A percentile compares a stretch with the other conserved stretches of the same genome.
Evolutionary conservation across 2,888 invertebrate species (phyloP).

Genomic region (Orthosia gracilis): DNA sequence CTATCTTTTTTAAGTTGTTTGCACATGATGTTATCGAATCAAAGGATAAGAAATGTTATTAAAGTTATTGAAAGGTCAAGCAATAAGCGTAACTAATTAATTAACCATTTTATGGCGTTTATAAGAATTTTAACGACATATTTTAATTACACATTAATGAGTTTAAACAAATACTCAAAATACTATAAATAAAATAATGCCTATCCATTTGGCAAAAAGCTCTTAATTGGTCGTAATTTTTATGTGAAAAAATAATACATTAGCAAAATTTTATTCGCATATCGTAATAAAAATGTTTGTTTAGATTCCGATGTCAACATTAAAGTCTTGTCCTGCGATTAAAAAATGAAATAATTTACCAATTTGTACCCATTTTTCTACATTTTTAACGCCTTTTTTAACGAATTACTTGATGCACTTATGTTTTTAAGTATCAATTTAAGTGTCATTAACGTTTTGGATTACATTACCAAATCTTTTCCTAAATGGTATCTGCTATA

Average conservation of each 20-base stretch:
- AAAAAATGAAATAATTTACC: conserved; percentile 14
- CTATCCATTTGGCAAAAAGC: conserved; percentile 30
- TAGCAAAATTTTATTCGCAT: conserved; percentile 19
- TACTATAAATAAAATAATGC: conserved; percentile 16
- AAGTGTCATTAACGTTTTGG: background rate
- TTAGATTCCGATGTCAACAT: conserved; percentile 34
- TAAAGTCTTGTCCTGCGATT: conserved; percentile 14
- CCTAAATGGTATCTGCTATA: background rate
- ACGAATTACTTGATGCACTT: background rate
- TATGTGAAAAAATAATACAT: conserved; percentile 13
- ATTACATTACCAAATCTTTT: background rate
- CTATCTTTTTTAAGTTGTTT: background rate
- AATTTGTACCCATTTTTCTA: conserved; percentile 3
- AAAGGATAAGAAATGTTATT: background rate
- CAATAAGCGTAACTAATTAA: conserved; percentile 21
- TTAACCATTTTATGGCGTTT: conserved; percentile 26
- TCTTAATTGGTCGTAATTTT: conserved; percentile 37
- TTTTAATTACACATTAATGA: conserved; percentile 22
- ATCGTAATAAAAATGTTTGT: conserved; percentile 43
- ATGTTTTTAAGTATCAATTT: conserved; percentile 1
- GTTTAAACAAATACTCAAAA: background rate
- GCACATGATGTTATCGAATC: background rate
- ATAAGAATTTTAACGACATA: conserved; percentile 29
- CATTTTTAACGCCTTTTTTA: conserved; percentile 6
- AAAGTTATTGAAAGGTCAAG: conserved; percentile 32